A percentile compares a stretch with the other conserved stretches of the same genome.
These are phyloP conservation scores for Nycteola revayana DNA, from an alignment of 2,888 invertebrate species.

Conservation along the genomic window DNA sequence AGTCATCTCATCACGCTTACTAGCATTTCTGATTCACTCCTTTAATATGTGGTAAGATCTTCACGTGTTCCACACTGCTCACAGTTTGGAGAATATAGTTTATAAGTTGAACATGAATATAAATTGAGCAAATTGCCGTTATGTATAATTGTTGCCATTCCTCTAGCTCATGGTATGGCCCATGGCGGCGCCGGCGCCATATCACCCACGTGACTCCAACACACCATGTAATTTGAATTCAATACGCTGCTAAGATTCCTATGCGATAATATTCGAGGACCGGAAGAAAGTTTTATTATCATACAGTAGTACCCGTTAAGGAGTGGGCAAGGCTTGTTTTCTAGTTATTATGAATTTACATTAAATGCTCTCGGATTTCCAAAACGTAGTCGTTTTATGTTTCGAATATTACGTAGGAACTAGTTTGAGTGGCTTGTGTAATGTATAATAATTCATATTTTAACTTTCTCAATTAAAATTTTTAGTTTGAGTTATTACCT, in stretches of 20 bases:
- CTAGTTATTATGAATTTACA: conserved; percentile 7
- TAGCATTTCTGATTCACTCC: too few species aligned
- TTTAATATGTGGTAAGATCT: too few species aligned
- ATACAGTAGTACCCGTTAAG: conserved; percentile 34
- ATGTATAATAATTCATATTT: conserved; percentile 10
- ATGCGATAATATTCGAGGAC: conserved; percentile 43
- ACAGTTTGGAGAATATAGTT: too few species aligned
- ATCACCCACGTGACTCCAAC: conserved; percentile 51
- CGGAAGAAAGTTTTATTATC: conserved; percentile 51
- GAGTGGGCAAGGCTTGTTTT: conserved; percentile 27
- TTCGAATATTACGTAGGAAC: conserved; percentile 9
- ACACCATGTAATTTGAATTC: conserved; percentile 60
- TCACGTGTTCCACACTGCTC: too few species aligned
- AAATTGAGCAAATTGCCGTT: conserved; percentile 23
- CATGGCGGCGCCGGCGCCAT: conserved; percentile 48
- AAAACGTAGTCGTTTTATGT: conserved; percentile 10
- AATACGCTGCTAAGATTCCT: conserved; percentile 50
- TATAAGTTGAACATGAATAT: conserved; percentile 12
- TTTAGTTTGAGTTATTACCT: too few species aligned
- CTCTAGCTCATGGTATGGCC: conserved; percentile 5
- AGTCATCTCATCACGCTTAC: too few species aligned
- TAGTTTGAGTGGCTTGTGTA: conserved; percentile 3
- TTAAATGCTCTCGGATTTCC: conserved; percentile 5
- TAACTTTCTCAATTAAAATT: conserved; percentile 12
- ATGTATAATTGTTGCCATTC: conserved; percentile 19